A percentile compares a stretch with the other conserved stretches of the same genome.
These are phyloP conservation scores for Bombus pyrosoma DNA, from an alignment of 1,140 invertebrate genomes.

Conservation along the genomic window DNA sequence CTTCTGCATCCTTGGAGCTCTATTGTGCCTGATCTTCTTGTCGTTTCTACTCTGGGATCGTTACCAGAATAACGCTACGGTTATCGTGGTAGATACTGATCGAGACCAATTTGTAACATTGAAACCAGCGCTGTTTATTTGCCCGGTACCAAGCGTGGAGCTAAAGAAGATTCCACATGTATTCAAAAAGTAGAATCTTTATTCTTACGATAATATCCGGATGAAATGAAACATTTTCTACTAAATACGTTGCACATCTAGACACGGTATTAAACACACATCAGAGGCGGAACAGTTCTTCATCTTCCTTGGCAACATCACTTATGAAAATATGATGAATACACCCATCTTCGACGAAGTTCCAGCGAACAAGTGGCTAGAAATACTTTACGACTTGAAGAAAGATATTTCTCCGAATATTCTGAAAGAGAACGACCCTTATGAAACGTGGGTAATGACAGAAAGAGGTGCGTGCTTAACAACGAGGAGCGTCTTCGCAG, in stretches of 20 bases:
- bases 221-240: background rate
- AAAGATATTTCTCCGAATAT: background rate
- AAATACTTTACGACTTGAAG: conserved; percentile 60
- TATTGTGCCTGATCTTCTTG: conserved; percentile 44
- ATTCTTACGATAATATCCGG: background rate
- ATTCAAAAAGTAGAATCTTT: conserved; percentile 57
- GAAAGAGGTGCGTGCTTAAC: conserved; percentile 59
- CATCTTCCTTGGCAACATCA: conserved; percentile 46
- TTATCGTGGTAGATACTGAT: conserved; percentile 48
- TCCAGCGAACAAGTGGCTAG: conserved; percentile 53
- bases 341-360: conserved; percentile 45
- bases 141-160: conserved; percentile 42
- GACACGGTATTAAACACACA: conserved; percentile 60
- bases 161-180: conserved; percentile 42
- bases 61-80: conserved; percentile 54
- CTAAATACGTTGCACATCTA: background rate
- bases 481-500: conserved; percentile 19
- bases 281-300: conserved; percentile 62
- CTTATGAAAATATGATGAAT: conserved; percentile 44
- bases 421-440: background rate
- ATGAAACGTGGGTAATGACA: conserved; percentile 48
- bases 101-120: conserved; percentile 42
- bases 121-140: conserved; percentile 53
- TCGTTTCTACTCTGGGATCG: conserved; percentile 62
- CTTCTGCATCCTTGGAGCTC: conserved; percentile 42